Evolutionary conservation across 2,797 vertebrate species (phyloP).

Genomic region (Vultur gryphus): DNA sequence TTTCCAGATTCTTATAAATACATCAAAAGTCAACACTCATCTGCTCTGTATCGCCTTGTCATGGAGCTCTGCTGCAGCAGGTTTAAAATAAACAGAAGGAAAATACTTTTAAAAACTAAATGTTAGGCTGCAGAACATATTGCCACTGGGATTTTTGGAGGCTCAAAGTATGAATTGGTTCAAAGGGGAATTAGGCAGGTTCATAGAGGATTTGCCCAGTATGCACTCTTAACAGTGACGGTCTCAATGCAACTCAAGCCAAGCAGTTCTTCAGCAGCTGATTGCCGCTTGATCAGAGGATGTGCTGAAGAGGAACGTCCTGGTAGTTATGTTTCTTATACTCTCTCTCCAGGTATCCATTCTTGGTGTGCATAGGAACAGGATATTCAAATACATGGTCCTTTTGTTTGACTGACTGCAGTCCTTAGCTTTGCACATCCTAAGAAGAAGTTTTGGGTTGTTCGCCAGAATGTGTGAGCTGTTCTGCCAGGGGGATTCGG

Average conservation of each 20-base stretch:
- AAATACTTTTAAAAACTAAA: background rate
- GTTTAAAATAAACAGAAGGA: background rate
- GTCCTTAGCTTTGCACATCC: background rate
- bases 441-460: background rate
- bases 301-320: background rate
- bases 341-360: background rate
- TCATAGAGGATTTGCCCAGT: background rate
- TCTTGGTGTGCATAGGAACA: background rate
- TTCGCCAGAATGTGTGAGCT: accelerated
- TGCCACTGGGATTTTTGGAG: background rate
- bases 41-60: background rate
- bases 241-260: background rate
- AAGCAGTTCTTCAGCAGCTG: background rate
- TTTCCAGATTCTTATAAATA: background rate
- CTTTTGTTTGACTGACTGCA: background rate
- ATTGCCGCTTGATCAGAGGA: background rate
- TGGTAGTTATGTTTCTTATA: background rate
- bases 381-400: background rate
- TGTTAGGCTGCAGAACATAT: background rate
- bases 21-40: background rate
- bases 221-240: background rate
- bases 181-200: background rate
- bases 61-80: background rate
- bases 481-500: background rate
- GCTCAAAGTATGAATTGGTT: background rate